A percentile compares a stretch with the other conserved stretches of the same genome.
Conservation (phyloP, 1,140 invertebrate genomes). For the Holotrichia oblita region DNA sequence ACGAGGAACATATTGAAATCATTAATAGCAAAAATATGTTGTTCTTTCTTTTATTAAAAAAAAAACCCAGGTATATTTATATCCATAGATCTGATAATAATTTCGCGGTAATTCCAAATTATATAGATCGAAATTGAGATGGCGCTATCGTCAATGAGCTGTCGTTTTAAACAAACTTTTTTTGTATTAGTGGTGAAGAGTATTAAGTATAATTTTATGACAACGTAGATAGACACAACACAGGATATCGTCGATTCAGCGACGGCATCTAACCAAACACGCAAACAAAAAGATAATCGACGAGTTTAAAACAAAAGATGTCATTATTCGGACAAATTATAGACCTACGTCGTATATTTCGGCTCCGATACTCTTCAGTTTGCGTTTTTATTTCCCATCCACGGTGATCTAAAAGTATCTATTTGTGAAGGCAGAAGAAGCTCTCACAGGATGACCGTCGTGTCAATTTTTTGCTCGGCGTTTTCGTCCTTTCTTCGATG, state of each 20-base stretch:
- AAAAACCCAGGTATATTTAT: no score
- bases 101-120: conserved; percentile 2
- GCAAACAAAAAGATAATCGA: conserved; percentile 14
- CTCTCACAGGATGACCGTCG: neutral
- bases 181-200: neutral
- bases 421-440: neutral
- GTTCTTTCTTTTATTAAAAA: no score
- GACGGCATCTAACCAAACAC: neutral
- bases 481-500: neutral
- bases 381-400: neutral
- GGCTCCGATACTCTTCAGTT: neutral
- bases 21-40: no score
- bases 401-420: neutral
- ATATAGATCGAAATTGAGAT: neutral
- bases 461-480: neutral
- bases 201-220: neutral
- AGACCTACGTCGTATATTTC: neutral
- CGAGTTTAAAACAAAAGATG: conserved; percentile 17
- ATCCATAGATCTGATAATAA: neutral
- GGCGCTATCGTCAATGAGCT: neutral
- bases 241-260: neutral
- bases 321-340: conserved; percentile 17
- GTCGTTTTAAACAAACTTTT: neutral
- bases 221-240: neutral
- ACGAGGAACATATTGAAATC: no score